Evolutionary conservation across 2,797 vertebrate genomes (phyloP).

Genomic region (Decapterus maruadsi): DNA sequence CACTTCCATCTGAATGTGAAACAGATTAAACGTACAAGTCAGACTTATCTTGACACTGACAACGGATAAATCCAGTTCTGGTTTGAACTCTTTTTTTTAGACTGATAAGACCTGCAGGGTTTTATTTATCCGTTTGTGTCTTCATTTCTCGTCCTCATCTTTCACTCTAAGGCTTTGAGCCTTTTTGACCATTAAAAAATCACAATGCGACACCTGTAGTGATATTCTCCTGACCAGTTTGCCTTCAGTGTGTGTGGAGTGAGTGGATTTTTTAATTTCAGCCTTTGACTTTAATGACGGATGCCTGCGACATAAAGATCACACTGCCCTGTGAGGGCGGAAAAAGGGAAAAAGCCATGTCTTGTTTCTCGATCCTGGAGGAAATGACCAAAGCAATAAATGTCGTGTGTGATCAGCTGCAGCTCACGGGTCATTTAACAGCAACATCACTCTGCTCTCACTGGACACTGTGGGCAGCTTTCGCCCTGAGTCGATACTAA

Average conservation of each 20-base stretch:
- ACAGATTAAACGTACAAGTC: background rate
- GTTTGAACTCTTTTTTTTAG: too few species aligned
- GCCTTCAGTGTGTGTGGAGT: background rate
- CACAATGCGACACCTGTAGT: background rate
- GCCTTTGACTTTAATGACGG: conserved; percentile 21
- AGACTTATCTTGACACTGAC: background rate
- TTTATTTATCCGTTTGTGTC: too few species aligned
- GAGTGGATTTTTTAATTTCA: conserved; percentile 5
- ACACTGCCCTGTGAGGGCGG: background rate
- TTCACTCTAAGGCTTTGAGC: background rate
- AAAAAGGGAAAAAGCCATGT: conserved; percentile 12
- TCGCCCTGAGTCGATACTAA: conserved; percentile 16
- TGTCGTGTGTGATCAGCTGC: conserved; percentile 36
- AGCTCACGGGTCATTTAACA: conserved; percentile 55
- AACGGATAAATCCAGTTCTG: background rate
- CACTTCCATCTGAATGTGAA: too few species aligned
- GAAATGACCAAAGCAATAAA: conserved; percentile 40
- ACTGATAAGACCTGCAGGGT: too few species aligned
- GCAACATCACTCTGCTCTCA: conserved; percentile 39
- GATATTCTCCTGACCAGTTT: background rate
- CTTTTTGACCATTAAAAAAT: background rate
- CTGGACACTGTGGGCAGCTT: conserved; percentile 6
- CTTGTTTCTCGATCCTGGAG: conserved; percentile 22
- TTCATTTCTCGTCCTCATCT: background rate
- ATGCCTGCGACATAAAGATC: conserved; percentile 2